Conservation (phyloP, 2,113 vertebrate genomes). For the Ariopsis seemanni region DNA sequence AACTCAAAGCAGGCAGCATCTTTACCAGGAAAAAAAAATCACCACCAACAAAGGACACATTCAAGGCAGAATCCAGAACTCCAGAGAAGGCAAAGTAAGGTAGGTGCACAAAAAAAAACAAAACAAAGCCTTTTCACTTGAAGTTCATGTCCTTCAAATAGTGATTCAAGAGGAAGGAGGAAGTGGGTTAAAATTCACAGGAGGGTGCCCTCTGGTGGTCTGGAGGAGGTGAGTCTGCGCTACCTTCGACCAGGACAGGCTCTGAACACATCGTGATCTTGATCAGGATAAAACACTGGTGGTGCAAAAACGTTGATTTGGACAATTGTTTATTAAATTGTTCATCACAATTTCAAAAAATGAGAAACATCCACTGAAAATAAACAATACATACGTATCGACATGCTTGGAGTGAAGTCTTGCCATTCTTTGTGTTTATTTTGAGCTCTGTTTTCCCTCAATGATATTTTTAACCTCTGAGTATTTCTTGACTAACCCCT, state of each 20-base stretch:
- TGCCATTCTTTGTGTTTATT: neutral
- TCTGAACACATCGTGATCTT: neutral
- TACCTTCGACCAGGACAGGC: neutral
- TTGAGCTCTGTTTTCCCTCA: neutral
- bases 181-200: neutral
- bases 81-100: too few species aligned
- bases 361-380: neutral
- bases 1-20: neutral
- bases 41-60: neutral
- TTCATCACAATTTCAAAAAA: neutral
- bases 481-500: neutral
- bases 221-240: neutral
- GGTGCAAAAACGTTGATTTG: neutral
- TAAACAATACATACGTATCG: neutral
- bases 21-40: neutral
- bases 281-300: neutral
- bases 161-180: neutral
- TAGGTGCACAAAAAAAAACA: too few species aligned
- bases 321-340: neutral
- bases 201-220: neutral
- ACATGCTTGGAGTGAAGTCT: neutral
- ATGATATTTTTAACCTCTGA: neutral
- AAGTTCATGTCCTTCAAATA: neutral
- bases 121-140: too few species aligned
- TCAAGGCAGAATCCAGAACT: neutral